A percentile compares a stretch with the other conserved stretches of the same genome.
These are phyloP conservation scores for Drosophila fungiperda DNA, from an alignment of 2,888 invertebrate genomes.

Conservation along the genomic window DNA sequence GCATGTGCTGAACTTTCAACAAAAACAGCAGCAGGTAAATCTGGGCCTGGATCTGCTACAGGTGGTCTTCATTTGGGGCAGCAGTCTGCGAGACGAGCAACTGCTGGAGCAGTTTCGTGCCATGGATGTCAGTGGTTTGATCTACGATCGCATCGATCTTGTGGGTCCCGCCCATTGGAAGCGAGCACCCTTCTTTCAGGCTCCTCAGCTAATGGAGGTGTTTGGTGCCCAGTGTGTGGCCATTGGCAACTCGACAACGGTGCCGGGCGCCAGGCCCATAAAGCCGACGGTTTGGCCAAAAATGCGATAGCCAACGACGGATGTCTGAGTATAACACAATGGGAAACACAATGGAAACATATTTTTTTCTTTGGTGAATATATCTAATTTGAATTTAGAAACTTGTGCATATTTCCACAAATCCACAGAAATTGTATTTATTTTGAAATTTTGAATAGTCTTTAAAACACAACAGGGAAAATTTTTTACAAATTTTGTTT, in stretches of 20 bases:
- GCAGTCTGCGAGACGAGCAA: constrained; percentile 93
- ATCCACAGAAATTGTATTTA: background rate
- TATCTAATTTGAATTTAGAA: background rate
- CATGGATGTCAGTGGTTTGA: constrained; percentile 95
- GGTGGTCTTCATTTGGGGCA: constrained; percentile 98
- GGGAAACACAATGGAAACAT: background rate
- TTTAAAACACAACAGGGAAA: background rate
- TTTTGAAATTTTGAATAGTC: background rate
- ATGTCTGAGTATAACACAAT: constrained; percentile 1
- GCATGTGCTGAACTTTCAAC: constrained; percentile 94
- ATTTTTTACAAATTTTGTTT: background rate
- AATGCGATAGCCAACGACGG: constrained; percentile 36
- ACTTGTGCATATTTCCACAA: background rate
- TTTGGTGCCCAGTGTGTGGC: constrained; percentile 74
- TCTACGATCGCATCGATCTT: constrained; percentile 94
- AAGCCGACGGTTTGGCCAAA: constrained; percentile 79
- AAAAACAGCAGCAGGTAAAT: constrained; percentile 87
- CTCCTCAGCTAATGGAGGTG: constrained; percentile 65
- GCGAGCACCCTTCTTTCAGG: constrained; percentile 71
- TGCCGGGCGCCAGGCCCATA: constrained; percentile 67
- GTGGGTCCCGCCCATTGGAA: constrained; percentile 72
- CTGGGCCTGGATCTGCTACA: constrained; percentile 91
- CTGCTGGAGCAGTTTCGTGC: constrained; percentile 93
- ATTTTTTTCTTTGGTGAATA: background rate
- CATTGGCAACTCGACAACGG: constrained; percentile 67